Evolutionary conservation across 2,888 invertebrate species (phyloP).

Genomic region (Priocnemis perturbator): DNA sequence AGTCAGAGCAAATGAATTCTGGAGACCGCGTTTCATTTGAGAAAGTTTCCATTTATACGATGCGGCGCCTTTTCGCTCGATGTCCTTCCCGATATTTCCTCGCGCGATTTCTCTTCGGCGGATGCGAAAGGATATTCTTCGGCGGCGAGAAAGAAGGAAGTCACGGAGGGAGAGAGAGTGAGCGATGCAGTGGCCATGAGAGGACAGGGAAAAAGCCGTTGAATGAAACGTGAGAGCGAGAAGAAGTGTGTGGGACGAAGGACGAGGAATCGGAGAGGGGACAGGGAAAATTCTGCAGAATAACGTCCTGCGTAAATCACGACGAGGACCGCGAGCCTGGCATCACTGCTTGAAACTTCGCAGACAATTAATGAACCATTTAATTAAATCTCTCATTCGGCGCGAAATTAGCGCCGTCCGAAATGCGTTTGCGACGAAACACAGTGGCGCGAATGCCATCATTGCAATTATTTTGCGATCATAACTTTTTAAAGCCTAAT

Average conservation of each 20-base stretch:
- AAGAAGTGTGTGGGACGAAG: background rate
- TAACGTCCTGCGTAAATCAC: constrained; percentile 8
- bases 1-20: constrained; percentile 37
- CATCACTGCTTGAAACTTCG: constrained; percentile 22
- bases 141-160: background rate
- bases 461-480: constrained; percentile 2
- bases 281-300: background rate
- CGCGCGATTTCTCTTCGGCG: constrained; percentile 8
- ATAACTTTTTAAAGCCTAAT: background rate
- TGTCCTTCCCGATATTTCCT: constrained; percentile 21
- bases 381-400: constrained; percentile 31
- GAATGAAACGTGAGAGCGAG: background rate
- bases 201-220: background rate
- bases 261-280: background rate
- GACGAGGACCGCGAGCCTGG: constrained; percentile 7
- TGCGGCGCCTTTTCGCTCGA: constrained; percentile 13
- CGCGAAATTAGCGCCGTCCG: constrained; percentile 14
- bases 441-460: background rate
- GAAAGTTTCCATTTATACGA: constrained; percentile 32
- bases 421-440: constrained; percentile 11
- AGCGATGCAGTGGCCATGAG: background rate
- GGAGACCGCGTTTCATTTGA: constrained; percentile 19
- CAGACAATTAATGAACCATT: constrained; percentile 27
- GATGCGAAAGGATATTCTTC: constrained; percentile 6
- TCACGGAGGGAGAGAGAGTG: background rate